Percentiles rank a stretch among this genome's conserved stretches.
phyloP scores from a whole-genome alignment of 2,113 vertebrate genomes.

The Willisornis vidua region DNA sequence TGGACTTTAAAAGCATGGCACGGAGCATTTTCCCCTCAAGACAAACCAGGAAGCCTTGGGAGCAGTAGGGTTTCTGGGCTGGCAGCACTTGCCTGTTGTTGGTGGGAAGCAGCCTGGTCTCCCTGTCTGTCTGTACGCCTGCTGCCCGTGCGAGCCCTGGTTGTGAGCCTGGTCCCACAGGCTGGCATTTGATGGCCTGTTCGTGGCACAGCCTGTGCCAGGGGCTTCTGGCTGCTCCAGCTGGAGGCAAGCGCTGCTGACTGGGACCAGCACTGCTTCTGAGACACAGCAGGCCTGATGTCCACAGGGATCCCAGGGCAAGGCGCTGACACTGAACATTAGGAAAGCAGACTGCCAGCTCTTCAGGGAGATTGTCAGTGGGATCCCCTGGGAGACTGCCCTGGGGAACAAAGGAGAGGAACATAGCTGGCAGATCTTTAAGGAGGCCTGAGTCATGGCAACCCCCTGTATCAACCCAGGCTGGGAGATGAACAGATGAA shows the following conservation, averaged over 20 bases:
- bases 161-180: not conserved
- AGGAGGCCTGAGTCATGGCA: not conserved
- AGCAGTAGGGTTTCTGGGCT: not conserved
- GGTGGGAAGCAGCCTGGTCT: not conserved
- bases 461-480: accelerated
- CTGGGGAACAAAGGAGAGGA: not conserved
- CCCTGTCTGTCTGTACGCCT: not conserved
- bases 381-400: not conserved
- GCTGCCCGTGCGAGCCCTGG: not conserved
- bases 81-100: too few species aligned
- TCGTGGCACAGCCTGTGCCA: not conserved
- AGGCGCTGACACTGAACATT: not conserved
- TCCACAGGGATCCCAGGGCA: not conserved
- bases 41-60: not conserved
- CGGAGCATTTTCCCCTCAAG: not conserved
- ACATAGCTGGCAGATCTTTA: not conserved
- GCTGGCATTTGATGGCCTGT: not conserved
- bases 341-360: not conserved
- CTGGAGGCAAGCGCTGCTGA: not conserved
- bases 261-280: not conserved
- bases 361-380: not conserved
- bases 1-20: not conserved
- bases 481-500: not conserved
- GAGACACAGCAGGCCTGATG: not conserved
- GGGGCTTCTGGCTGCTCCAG: not conserved